Evolutionary conservation across 2,797 vertebrate genomes (phyloP), one percentile per base, ranked within the genome.

Genomic region (Mormyrus hasselquistii): DNA sequence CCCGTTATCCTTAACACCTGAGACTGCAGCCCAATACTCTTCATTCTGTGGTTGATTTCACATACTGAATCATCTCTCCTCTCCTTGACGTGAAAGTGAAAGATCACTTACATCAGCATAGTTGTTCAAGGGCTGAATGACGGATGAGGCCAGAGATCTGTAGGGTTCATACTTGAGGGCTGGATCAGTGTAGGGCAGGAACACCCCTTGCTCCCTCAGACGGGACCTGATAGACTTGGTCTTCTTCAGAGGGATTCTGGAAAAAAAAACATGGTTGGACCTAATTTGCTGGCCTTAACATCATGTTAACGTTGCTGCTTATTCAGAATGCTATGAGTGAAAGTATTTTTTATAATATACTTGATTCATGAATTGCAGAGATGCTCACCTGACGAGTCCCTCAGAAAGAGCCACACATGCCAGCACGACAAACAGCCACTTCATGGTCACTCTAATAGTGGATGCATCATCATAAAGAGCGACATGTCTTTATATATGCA

Each of bases 191-290:
- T 93, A 92, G 87, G 91, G 92, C 0, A 94, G 19, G 19, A 88
- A 88, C 22, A 89, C 92, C 0, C 95, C 95, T 0, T 94, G 93
- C 10, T 96, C 94, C 86, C 88, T 93, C 94, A 97, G 94, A 1
- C 82, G 90, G 89, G 97, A 89, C 44, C 93, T 91, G 19, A 95
- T 95, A 0, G 96, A 96, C 88, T 95, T 95, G 73, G 89, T 91
- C 93, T 93, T 97, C 73, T 4, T 91, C 93, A 97, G 93, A 8
- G 92, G 93, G 91, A 97, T 41, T 94, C 96, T 97, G 91, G 6
- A 47, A 8, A 14, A 49, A 41, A 29, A 47, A 41, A 44, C 16
- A 59, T 34, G 2, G 5, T 38, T 2, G 0, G 9, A 19, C 79
- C 19, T 19, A 44, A 14, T 44, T 49, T 44, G 5, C 14, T 55